phyloP scores from a whole-genome alignment of 2,113 vertebrate genomes.

The Nannobrachium achirus region DNA sequence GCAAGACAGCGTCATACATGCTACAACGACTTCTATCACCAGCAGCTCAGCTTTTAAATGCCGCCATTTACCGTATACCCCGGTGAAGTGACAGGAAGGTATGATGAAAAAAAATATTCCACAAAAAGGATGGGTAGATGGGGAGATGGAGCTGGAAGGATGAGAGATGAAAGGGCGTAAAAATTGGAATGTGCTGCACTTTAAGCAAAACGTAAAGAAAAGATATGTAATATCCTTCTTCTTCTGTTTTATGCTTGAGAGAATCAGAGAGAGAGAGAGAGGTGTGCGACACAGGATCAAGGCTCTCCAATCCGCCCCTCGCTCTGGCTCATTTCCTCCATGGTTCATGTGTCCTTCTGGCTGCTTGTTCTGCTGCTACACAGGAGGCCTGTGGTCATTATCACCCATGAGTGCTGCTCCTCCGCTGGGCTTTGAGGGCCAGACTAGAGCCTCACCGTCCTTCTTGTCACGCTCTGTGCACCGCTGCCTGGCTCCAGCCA shows the following conservation, averaged over 20 bases:
- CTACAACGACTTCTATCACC: too few relatives aligned
- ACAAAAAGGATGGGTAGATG: too few relatives aligned
- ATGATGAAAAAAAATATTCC: too few relatives aligned
- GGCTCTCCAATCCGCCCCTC: constrained; percentile 10
- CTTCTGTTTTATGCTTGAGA: constrained; percentile 35
- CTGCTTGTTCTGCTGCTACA: constrained; percentile 15
- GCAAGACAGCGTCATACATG: too few relatives aligned
- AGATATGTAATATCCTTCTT: constrained; percentile 39
- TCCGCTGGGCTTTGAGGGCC: constrained; percentile 39
- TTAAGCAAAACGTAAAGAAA: constrained; percentile 31
- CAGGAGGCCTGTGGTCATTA: constrained; percentile 45
- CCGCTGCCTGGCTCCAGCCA: constrained; percentile 21
- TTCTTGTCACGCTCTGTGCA: neutral
- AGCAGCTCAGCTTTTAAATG: too few relatives aligned
- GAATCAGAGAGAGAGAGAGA: constrained; percentile 20
- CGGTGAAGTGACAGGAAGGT: neutral
- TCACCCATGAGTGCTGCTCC: constrained; percentile 25
- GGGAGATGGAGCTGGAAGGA: neutral
- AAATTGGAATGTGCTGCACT: constrained; percentile 21
- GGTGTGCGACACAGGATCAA: constrained; percentile 28
- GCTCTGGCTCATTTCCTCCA: constrained; percentile 18
- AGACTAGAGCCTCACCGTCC: neutral
- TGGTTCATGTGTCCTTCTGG: constrained; percentile 20
- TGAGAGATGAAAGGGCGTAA: constrained; percentile 21
- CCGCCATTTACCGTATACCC: too few relatives aligned